Percentiles rank a stretch among this genome's conserved stretches.
Evolutionary conservation across 2,888 invertebrate genomes (phyloP).

Genomic region (Ophion ellenae): DNA sequence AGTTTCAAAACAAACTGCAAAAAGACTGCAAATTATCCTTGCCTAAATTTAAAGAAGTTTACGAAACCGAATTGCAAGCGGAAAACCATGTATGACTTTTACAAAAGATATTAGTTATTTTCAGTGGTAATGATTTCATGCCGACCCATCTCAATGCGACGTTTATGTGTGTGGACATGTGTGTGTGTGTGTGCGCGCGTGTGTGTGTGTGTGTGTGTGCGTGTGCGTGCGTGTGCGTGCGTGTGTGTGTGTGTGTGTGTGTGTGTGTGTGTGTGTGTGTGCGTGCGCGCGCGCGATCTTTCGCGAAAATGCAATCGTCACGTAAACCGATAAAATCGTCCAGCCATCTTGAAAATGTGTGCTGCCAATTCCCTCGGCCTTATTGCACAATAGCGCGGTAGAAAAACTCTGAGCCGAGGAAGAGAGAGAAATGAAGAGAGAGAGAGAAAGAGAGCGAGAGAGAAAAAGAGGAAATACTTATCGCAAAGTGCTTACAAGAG

Average conservation of each 20-base stretch:
- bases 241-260: too few relatives aligned
- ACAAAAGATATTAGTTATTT: too few relatives aligned
- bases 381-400: conserved; percentile 28
- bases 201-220: too few relatives aligned
- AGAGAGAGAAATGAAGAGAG: not conserved
- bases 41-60: too few relatives aligned
- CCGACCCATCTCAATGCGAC: too few relatives aligned
- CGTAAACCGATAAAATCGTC: conserved; percentile 7
- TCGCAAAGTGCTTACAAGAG: conserved; percentile 67
- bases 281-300: not conserved
- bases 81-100: too few relatives aligned
- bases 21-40: not conserved
- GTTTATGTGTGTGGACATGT: too few relatives aligned
- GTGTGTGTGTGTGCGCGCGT: too few relatives aligned
- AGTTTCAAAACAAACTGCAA: conserved; percentile 41
- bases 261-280: too few relatives aligned
- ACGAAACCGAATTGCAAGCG: too few relatives aligned
- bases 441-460: conserved; percentile 16
- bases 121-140: too few relatives aligned
- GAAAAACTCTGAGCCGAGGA: not conserved
- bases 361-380: conserved; percentile 31
- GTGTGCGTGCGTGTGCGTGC: too few relatives aligned
- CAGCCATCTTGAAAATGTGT: conserved; percentile 21
- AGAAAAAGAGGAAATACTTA: conserved; percentile 60
- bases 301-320: not conserved